Percentiles rank a stretch among this genome's conserved stretches.
Evolutionary conservation across 2,113 vertebrate species (phyloP).

Genomic region (Neogale vison): DNA sequence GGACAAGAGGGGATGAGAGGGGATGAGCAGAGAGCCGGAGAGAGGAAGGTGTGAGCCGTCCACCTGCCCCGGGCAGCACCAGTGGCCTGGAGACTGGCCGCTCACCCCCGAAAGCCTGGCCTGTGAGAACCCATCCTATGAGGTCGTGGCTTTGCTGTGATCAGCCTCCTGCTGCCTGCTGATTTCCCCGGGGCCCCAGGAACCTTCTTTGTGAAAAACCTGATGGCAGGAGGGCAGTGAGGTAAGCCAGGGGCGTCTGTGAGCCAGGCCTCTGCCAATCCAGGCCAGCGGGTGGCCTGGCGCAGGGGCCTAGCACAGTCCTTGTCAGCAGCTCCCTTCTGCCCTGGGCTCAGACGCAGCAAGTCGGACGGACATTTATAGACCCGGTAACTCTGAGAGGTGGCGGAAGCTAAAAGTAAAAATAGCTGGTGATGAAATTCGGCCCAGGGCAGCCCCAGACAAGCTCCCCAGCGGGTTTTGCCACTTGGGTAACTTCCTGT

Average conservation of each 20-base stretch:
- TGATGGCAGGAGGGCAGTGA: not conserved
- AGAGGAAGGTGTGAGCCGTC: not conserved
- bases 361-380: slow-evolving; percentile 51
- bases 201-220: not conserved
- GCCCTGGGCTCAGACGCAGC: not conserved
- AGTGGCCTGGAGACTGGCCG: not conserved
- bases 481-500: slow-evolving; percentile 48
- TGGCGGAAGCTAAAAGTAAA: slow-evolving; percentile 45
- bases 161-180: not conserved
- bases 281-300: not conserved
- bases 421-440: slow-evolving; percentile 47
- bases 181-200: not conserved
- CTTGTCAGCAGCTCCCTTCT: slow-evolving; percentile 28
- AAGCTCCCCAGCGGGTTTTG: not conserved
- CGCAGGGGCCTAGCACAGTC: not conserved
- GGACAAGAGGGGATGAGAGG: not conserved
- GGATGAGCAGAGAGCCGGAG: not conserved
- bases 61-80: not conserved
- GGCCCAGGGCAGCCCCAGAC: not conserved
- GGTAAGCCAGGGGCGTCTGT: not conserved
- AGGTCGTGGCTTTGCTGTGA: not conserved
- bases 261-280: not conserved
- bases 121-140: not conserved
- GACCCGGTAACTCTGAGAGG: slow-evolving; percentile 34
- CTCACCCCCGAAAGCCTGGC: not conserved